A percentile compares a stretch with the other conserved stretches of the same genome.
Conservation (phyloP, 1,140 invertebrate genomes). For the Drosophila ananassae region DNA sequence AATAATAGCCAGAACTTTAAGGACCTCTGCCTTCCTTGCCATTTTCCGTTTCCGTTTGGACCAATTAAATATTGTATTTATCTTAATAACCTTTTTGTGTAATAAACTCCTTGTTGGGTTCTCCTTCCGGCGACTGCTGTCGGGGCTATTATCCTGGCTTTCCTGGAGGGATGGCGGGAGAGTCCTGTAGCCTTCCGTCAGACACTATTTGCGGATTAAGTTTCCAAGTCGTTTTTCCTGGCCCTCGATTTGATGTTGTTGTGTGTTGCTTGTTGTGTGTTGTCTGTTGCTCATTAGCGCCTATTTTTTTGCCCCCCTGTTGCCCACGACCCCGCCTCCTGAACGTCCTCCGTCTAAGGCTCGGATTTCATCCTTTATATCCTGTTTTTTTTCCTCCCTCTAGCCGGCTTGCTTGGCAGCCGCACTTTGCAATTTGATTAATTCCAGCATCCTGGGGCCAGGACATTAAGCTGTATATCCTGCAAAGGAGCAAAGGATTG, state of each 20-base stretch:
- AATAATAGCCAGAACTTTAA: neutral
- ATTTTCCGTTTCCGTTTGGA: neutral
- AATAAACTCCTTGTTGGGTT: conserved; percentile 39
- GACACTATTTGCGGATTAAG: conserved; percentile 39
- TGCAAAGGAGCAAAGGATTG: conserved; percentile 2
- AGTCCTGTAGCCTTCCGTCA: neutral
- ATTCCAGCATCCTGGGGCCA: conserved; percentile 56
- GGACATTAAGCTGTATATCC: conserved; percentile 26
- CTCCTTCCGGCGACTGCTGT: conserved; percentile 4
- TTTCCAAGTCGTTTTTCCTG: conserved; percentile 9
- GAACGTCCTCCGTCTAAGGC: conserved; percentile 4
- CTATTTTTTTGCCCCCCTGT: conserved; percentile 6
- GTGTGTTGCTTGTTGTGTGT: conserved; percentile 8
- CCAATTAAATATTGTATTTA: conserved; percentile 53
- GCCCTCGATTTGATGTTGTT: conserved; percentile 11
- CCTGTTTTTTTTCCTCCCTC: conserved; percentile 9
- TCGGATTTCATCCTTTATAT: conserved; percentile 9
- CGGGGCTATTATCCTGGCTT: neutral
- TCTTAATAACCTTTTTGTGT: conserved; percentile 51
- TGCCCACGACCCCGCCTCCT: neutral
- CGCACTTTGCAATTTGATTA: conserved; percentile 75
- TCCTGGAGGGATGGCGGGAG: neutral
- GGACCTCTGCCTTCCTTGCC: neutral
- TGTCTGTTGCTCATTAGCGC: conserved; percentile 47
- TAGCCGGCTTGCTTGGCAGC: conserved; percentile 17